Conservation (phyloP, 2,113 vertebrate species). For the Aphelocoma coerulescens region DNA sequence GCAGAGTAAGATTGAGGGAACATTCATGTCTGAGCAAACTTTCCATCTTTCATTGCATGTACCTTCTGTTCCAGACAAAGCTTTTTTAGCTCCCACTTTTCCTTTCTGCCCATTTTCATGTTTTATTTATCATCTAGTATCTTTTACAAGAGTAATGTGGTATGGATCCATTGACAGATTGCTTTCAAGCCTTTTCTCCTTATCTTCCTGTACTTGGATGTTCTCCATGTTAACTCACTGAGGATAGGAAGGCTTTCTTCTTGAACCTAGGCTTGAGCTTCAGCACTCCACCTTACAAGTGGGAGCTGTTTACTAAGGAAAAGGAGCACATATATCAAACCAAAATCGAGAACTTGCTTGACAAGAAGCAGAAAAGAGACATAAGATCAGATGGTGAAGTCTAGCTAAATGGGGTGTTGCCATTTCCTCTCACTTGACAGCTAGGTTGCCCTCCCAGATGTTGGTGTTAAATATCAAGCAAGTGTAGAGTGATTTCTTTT, state of each 20-base stretch:
- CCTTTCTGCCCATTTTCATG: not conserved
- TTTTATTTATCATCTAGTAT: not conserved
- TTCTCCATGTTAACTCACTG: not conserved
- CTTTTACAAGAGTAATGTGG: not conserved
- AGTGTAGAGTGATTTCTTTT: conserved; percentile 40
- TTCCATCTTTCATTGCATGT: not conserved
- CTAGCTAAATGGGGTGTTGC: conserved; percentile 7
- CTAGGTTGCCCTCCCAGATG: not conserved
- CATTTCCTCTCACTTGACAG: conserved; percentile 23
- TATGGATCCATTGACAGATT: not conserved
- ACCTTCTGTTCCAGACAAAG: not conserved
- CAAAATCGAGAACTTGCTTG: not conserved
- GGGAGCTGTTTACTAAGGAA: not conserved
- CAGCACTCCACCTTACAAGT: not conserved
- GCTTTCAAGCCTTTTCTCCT: not conserved
- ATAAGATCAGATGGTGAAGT: not conserved
- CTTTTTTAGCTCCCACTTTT: not conserved
- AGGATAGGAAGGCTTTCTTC: not conserved
- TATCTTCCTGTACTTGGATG: not conserved
- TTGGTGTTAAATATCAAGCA: not conserved
- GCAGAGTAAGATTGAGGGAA: not conserved
- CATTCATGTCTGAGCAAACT: not conserved
- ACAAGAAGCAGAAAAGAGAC: conserved; percentile 2
- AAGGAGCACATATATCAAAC: not conserved
- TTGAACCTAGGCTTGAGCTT: not conserved